Conservation (phyloP, 2,113 vertebrate genomes). For the Chlamydotis undulata region DNA sequence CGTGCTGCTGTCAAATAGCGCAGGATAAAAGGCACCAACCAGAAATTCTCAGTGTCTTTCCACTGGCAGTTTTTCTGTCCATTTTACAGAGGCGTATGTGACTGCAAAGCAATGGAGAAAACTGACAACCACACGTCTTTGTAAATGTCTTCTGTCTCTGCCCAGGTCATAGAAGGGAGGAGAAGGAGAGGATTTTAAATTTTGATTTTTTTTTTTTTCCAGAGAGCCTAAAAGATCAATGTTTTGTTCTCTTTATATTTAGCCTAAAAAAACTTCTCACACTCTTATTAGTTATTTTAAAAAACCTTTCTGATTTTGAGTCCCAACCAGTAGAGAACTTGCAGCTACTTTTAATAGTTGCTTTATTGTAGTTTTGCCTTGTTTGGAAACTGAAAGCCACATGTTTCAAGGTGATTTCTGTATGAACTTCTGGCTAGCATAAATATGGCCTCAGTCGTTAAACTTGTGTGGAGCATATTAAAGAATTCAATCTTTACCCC, state of each 20-base stretch:
- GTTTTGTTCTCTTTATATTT: not conserved
- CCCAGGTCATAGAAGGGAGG: not conserved
- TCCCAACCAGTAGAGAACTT: not conserved
- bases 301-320: not conserved
- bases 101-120: constrained; percentile 5
- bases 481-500: not conserved
- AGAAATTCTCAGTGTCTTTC: not conserved
- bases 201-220: not conserved
- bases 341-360: not conserved
- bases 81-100: not conserved
- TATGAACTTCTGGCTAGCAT: not conserved
- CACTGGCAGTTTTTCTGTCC: not conserved
- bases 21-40: not conserved
- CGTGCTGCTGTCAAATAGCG: not conserved
- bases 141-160: not conserved
- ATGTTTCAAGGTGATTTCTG: not conserved
- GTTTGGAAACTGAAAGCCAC: not conserved
- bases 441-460: not conserved
- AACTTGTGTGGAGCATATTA: not conserved
- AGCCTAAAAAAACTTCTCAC: not conserved
- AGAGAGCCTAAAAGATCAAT: not conserved
- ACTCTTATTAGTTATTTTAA: not conserved
- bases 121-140: not conserved
- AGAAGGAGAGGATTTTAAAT: not conserved
- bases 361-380: not conserved